Evolutionary conservation across 2,888 invertebrate species (phyloP), one percentile per base, ranked within the genome.

Genomic region (Cyclophora punctaria): DNA sequence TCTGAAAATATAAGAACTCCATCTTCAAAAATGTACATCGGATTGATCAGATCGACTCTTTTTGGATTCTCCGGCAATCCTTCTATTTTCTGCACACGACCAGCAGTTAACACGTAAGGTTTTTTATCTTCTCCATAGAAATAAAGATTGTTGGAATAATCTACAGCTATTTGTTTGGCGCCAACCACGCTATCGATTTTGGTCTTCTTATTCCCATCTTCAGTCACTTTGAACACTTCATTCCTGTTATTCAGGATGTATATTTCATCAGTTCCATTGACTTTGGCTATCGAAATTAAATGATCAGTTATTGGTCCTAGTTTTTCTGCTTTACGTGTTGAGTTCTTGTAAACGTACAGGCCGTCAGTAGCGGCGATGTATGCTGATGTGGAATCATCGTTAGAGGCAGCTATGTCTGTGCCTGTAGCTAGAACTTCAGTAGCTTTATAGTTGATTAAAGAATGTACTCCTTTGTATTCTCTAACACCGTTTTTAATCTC

Each of bases 211-310:
- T 7, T 46, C 4, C 5, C 34, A 6, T 41, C 34, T 33, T 44
- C 44, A 33, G 44, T 44, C 3, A 44, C 44, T 44, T 44, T 43
- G 58, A 71, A 83, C 0, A 85, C 45, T 34, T 71, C 60, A 7
- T 76, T 62, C 33, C 75, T 66, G 37, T 73, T 71, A 3, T 78
- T 79, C 1, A 86, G 45, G 33, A 76, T 72, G 56, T 80, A 86
- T 2, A 85, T 62, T 0, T 50, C 34, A 41, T 78, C 77, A 34
- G 67, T 65, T 1, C 63, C 63, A 43, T 78, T 79, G 0, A 54
- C 61, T 60, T 73, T 73, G 5, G 67, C 76, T 3, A 82, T 67
- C 3, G 60, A 58, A 2, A 78, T 71, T 3, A 80, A 60, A 37
- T 60, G 72, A 34, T 82, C 80, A 5, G 65, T 70, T 1, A 80